A percentile compares a stretch with the other conserved stretches of the same genome.
Conservation (phyloP, 2,797 vertebrate genomes). For the Glossophaga mutica region DNA sequence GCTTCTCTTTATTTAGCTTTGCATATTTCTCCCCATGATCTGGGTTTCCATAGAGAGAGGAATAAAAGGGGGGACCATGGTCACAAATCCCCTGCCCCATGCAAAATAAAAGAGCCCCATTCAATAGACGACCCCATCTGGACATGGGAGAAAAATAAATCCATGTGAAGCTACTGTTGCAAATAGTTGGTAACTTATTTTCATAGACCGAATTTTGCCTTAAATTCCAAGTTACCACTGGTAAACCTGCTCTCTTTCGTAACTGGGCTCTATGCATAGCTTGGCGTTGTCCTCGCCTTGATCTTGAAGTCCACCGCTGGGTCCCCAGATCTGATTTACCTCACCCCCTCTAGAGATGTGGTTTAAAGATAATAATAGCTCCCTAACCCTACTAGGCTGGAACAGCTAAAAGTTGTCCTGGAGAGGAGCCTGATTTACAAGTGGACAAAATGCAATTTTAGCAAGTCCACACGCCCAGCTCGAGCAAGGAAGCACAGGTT, state of each 20-base stretch:
- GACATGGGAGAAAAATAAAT: conserved; percentile 87
- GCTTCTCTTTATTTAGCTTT: conserved; percentile 93
- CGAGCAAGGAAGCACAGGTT: conserved; percentile 20
- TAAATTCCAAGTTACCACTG: conserved; percentile 68
- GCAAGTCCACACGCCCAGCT: neutral
- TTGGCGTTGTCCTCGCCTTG: neutral
- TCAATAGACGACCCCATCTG: conserved; percentile 91
- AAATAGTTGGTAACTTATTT: conserved; percentile 85
- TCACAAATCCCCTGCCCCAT: conserved; percentile 94
- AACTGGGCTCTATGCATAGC: neutral
- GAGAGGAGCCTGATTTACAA: conserved; percentile 66
- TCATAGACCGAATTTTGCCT: conserved; percentile 73
- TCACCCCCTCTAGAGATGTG: neutral
- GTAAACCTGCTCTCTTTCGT: neutral
- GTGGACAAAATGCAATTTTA: conserved; percentile 61
- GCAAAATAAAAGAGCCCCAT: conserved; percentile 95
- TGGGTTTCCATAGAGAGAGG: conserved; percentile 98
- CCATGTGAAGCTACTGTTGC: conserved; percentile 91
- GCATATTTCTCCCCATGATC: conserved; percentile 96
- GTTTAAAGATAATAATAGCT: conserved; percentile 52
- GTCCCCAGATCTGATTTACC: neutral
- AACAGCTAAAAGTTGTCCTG: conserved; percentile 73
- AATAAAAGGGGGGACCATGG: conserved; percentile 93
- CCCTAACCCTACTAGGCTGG: conserved; percentile 40
- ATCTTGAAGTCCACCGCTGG: conserved; percentile 13